Evolutionary conservation across 2,797 vertebrate species (phyloP).

Genomic region (Kryptolebias ocellatus): DNA sequence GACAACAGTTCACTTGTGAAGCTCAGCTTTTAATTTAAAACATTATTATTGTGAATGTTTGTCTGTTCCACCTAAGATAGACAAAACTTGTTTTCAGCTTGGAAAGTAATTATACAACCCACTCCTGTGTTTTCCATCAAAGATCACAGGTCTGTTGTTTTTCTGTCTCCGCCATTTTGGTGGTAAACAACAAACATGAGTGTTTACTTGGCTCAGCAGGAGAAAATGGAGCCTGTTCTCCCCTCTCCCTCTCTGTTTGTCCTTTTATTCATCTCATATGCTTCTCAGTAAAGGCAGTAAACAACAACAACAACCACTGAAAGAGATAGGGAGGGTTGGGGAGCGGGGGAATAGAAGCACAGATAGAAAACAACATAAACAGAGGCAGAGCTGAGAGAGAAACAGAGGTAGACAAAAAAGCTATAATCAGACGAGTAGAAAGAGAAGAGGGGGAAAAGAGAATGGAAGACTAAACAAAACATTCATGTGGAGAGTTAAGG

Average conservation of each 20-base stretch:
- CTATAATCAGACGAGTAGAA: constrained; percentile 55
- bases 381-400: constrained; percentile 47
- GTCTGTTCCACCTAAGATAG: constrained; percentile 15
- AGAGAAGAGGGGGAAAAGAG: constrained; percentile 27
- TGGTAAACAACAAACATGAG: constrained; percentile 74
- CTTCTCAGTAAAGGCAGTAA: constrained; percentile 68
- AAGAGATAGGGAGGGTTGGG: constrained; percentile 34
- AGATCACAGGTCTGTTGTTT: constrained; percentile 48
- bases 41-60: constrained; percentile 11
- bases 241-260: constrained; percentile 16
- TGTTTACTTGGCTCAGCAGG: constrained; percentile 65
- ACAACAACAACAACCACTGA: constrained; percentile 66
- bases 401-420: constrained; percentile 60
- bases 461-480: constrained; percentile 52
- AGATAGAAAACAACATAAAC: constrained; percentile 60
- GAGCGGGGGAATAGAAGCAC: constrained; percentile 49
- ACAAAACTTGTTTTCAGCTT: constrained; percentile 37
- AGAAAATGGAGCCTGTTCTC: constrained; percentile 63
- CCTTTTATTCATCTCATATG: constrained; percentile 40
- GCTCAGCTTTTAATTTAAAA: constrained; percentile 16
- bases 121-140: constrained; percentile 40
- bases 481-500: constrained; percentile 67
- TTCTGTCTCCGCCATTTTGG: constrained; percentile 65
- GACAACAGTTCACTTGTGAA: neutral
- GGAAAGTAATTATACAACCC: constrained; percentile 32